Conservation (phyloP, 2,888 invertebrate species). For the Orchesella flavescens region DNA sequence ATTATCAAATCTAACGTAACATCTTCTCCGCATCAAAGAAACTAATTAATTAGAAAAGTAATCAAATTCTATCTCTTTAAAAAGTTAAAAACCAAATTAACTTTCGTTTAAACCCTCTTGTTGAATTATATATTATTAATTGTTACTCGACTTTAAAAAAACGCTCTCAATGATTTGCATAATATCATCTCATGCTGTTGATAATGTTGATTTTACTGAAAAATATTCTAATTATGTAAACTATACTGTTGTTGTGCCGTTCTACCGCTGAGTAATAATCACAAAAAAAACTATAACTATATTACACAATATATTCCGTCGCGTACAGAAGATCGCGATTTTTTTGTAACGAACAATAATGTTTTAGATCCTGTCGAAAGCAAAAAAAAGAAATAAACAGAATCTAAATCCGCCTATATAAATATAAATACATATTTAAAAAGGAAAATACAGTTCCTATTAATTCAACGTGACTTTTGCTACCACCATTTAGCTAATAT, state of each 20-base stretch:
- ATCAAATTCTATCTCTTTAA: no score
- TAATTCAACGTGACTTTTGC: no score
- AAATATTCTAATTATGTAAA: slow-evolving; percentile 1
- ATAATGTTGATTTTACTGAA: slow-evolving; percentile 1
- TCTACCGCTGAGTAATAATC: slow-evolving; percentile 21
- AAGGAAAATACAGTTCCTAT: no score
- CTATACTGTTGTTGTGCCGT: slow-evolving; percentile 28
- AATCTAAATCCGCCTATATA: slow-evolving; percentile 22
- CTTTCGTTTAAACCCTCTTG: no score
- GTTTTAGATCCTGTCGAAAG: slow-evolving; percentile 6
- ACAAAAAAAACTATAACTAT: neutral
- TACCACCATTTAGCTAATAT: no score
- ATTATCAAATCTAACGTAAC: no score
- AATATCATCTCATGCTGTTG: no score
- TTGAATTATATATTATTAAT: neutral
- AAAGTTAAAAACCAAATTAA: no score
- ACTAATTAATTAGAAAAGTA: neutral
- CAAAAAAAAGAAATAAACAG: slow-evolving; percentile 15
- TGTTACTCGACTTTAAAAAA: neutral
- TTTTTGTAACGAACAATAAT: slow-evolving; percentile 53
- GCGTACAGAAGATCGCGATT: slow-evolving; percentile 33
- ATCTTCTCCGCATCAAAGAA: no score
- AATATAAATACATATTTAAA: slow-evolving; percentile 2
- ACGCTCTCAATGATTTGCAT: neutral
- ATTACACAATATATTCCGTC: slow-evolving; percentile 13